Conservation (phyloP, 2,888 invertebrate species). For the Marasmarcha lunaedactyla region DNA sequence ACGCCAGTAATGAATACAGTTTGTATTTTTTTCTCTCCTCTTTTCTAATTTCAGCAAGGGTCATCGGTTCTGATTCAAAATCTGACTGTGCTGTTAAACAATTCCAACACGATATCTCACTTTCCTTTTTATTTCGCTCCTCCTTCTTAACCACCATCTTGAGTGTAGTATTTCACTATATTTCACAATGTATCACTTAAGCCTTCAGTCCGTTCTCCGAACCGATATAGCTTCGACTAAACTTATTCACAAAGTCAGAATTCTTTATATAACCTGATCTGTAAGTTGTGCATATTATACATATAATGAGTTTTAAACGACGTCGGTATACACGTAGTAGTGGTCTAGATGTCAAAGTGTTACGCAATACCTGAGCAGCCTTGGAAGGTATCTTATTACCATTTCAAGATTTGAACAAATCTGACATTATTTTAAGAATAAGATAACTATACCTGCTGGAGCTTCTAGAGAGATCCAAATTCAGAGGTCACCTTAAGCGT, state of each 20-base stretch:
- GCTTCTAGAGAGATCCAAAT: too few relatives aligned
- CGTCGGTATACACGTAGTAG: conserved; percentile 29
- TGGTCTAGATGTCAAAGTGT: conserved; percentile 19
- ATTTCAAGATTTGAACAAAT: too few relatives aligned
- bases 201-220: conserved; percentile 12
- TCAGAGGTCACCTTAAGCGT: too few relatives aligned
- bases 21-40: conserved; percentile 39
- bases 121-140: conserved; percentile 19
- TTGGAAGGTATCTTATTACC: background rate
- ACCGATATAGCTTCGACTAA: conserved; percentile 28
- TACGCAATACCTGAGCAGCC: conserved; percentile 16
- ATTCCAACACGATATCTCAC: conserved; percentile 48
- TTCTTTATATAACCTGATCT: conserved; percentile 1
- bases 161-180: conserved; percentile 7
- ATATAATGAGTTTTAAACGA: conserved; percentile 42
- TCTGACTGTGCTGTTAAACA: conserved; percentile 36
- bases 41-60: conserved; percentile 35
- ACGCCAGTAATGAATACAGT: conserved; percentile 43
- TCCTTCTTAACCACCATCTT: conserved; percentile 20
- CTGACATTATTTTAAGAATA: too few relatives aligned
- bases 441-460: too few relatives aligned
- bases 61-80: conserved; percentile 23
- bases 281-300: background rate
- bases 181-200: conserved; percentile 13
- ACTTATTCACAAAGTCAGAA: conserved; percentile 16